Percentiles rank a stretch among this genome's conserved stretches.
These are phyloP conservation scores for Thymelicus acteon DNA, from an alignment of 2,888 invertebrate genomes.

Conservation along the genomic window DNA sequence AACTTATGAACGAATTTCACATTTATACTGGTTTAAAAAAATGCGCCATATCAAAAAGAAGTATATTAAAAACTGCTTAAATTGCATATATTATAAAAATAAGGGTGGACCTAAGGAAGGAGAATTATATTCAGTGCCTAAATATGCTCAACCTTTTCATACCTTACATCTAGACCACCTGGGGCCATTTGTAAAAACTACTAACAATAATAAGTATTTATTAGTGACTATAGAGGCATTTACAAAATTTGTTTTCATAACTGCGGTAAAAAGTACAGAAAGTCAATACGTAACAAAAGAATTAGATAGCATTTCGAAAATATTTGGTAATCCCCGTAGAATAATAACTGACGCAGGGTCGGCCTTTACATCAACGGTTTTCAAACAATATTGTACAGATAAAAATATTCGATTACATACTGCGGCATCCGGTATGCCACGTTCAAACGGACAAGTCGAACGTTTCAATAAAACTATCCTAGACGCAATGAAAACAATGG, in stretches of 20 bases:
- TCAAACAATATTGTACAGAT: neutral
- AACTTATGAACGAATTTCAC: too few species aligned
- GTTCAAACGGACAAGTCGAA: slow-evolving; percentile 50
- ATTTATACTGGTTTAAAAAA: too few species aligned
- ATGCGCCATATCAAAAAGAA: too few species aligned
- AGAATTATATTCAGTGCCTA: neutral
- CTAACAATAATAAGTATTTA: neutral
- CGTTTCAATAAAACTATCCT: slow-evolving; percentile 48
- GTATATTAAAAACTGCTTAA: too few species aligned
- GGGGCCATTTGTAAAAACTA: neutral
- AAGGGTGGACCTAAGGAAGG: neutral
- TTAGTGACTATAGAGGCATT: neutral
- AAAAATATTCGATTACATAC: neutral
- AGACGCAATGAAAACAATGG: slow-evolving; percentile 46
- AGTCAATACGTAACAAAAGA: neutral
- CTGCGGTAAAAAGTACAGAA: neutral
- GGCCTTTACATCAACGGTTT: neutral
- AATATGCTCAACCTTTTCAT: slow-evolving; percentile 7
- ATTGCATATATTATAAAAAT: slow-evolving; percentile 1
- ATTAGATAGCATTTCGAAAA: neutral
- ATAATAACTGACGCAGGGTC: neutral
- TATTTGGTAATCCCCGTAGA: slow-evolving; percentile 1
- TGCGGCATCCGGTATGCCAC: slow-evolving; percentile 42
- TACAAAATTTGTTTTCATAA: slow-evolving; percentile 10
- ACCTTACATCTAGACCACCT: neutral